These are phyloP conservation scores for Gnathonemus longibarbis DNA, from an alignment of 2,113 vertebrate species.

Conservation along the genomic window DNA sequence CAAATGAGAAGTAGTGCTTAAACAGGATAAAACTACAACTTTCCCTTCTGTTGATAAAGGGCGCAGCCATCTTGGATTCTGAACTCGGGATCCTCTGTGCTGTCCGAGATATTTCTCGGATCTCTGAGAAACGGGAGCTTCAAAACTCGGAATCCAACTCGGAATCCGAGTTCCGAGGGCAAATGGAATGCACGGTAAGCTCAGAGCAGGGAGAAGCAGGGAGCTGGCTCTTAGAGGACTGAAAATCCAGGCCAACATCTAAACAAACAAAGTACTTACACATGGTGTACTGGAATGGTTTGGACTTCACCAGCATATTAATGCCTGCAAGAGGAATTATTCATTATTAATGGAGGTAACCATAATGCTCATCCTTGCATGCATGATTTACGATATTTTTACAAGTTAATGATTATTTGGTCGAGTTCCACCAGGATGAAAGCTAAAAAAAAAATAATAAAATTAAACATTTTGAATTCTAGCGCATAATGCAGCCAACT, in stretches of 20 bases:
- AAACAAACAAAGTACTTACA: slow-evolving; percentile 69
- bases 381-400: neutral
- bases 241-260: neutral
- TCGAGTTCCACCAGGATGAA: neutral
- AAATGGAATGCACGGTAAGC: too few species aligned
- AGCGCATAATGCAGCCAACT: neutral
- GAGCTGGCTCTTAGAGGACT: neutral
- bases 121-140: too few species aligned
- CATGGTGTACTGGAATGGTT: slow-evolving; percentile 85
- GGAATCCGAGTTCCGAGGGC: too few species aligned
- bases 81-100: too few species aligned
- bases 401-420: neutral
- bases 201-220: neutral
- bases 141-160: too few species aligned
- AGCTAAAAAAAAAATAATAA: neutral
- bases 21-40: too few species aligned
- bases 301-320: slow-evolving; percentile 90
- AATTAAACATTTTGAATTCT: neutral
- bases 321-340: slow-evolving; percentile 66
- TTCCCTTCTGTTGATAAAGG: too few species aligned
- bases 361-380: neutral
- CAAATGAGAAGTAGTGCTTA: too few species aligned
- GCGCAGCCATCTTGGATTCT: too few species aligned
- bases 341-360: neutral
- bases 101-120: too few species aligned